Conservation (phyloP, 2,888 invertebrate species). For the Plagodis dolabraria region DNA sequence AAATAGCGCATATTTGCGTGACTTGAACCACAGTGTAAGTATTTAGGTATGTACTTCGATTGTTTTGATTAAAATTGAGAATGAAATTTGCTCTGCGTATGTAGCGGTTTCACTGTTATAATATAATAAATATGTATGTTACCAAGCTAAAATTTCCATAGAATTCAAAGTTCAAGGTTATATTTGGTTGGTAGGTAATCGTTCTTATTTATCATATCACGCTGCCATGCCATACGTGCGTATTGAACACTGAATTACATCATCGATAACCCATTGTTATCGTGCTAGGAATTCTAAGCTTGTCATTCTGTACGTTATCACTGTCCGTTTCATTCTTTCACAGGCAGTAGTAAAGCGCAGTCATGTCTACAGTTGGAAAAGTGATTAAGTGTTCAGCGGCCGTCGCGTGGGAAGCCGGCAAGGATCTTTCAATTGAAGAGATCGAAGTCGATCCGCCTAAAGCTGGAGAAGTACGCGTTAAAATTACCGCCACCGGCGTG, state of each 20-base stretch:
- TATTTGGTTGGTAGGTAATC: neutral
- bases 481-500: slow-evolving; percentile 91
- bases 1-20: too few species aligned
- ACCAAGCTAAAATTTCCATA: too few species aligned
- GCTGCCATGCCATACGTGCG: neutral
- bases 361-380: slow-evolving; percentile 82
- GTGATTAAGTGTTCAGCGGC: slow-evolving; percentile 97
- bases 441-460: slow-evolving; percentile 97
- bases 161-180: slow-evolving; percentile 36
- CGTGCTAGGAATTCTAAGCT: slow-evolving; percentile 11
- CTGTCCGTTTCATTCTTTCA: slow-evolving; percentile 45
- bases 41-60: too few species aligned
- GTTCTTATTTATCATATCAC: neutral
- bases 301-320: neutral
- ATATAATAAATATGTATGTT: too few species aligned
- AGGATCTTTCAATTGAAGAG: slow-evolving; percentile 94
- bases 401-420: slow-evolving; percentile 97
- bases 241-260: slow-evolving; percentile 30
- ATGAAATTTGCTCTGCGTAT: too few species aligned
- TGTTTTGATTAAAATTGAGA: too few species aligned
- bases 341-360: slow-evolving; percentile 45
- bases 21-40: too few species aligned
- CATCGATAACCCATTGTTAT: slow-evolving; percentile 38
- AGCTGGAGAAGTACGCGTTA: slow-evolving; percentile 95
- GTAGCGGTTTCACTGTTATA: too few species aligned